Percentiles rank a stretch among this genome's conserved stretches.
These are phyloP conservation scores for Coelogynopora nodosa DNA, from an alignment of 2,888 invertebrate species.

Conservation along the genomic window DNA sequence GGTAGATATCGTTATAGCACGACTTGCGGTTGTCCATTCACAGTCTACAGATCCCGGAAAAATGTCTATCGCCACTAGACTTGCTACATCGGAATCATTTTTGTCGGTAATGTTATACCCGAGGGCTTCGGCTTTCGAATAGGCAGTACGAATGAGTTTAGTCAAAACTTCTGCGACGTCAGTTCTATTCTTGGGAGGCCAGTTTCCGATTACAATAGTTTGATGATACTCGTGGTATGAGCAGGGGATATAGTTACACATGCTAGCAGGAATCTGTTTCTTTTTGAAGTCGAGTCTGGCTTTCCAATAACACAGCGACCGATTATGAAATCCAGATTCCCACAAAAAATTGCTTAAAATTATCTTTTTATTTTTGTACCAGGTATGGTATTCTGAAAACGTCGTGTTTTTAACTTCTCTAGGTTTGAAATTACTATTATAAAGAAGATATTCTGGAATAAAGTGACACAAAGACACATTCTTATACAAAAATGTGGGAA, in stretches of 20 bases:
- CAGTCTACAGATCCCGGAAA: background rate
- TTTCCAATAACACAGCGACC: background rate
- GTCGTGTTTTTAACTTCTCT: too few relatives aligned
- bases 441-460: background rate
- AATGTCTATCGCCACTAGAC: background rate
- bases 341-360: background rate
- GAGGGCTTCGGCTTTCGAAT: background rate
- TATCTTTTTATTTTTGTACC: background rate
- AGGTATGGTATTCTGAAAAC: background rate
- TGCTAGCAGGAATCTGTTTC: background rate
- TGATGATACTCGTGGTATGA: background rate
- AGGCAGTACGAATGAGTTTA: background rate
- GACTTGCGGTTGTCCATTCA: background rate
- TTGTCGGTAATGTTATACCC: background rate
- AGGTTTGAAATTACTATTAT: background rate
- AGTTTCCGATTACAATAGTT: background rate
- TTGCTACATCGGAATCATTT: background rate
- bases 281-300: background rate
- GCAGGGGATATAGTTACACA: background rate
- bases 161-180: background rate
- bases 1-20: background rate
- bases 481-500: background rate
- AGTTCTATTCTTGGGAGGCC: background rate
- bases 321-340: background rate
- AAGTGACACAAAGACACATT: background rate